Evolutionary conservation across 1,140 invertebrate species (phyloP), one percentile per base, ranked within the genome.

Genomic region (Dreissena polymorpha): DNA sequence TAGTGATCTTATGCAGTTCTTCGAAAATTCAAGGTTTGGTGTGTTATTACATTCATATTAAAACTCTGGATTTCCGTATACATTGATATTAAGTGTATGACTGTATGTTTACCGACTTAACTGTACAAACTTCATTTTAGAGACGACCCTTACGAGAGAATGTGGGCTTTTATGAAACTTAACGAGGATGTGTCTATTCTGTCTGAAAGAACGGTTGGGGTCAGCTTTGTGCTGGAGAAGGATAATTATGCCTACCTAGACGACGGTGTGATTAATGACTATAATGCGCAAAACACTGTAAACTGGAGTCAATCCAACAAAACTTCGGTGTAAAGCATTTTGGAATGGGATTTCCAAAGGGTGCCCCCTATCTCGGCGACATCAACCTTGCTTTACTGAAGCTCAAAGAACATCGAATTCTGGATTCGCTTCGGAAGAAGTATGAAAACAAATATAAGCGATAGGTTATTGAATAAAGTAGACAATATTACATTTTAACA

Each of bases 361-460:
- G 90, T 3, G 90, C 90, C 14, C 97, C 97, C 0, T 99, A 98
- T 97, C 94, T 97, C 25, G 97, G 99, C 92, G 97, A 97, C 93
- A 97, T 99, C 86, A 99, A 98, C 6, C 93, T 98, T 68, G 97
- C 97, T 1, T 97, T 99, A 87, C 94, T 99, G 55, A 97, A 98
- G 89, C 94, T 99, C 0, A 98, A 99, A 92, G 98, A 99, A 92
- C 97, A 98, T 90, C 97, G 97, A 5, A 76, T 79, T 2, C 97
- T 98, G 88, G 97, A 99, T 94, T 97, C 97, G 89, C 91, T 99
- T 55, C 98, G 98, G 91, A 96, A 98, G 92, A 98, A 98, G 93
- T 99, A 86, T 82, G 83, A 69, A 71, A 49, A 50, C 29, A 10
- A 49, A 23, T 53, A 29, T 83, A 39, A 39, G 49, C n/a, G 49